Conservation (phyloP, 2,888 invertebrate genomes). For the Entomobrya multifasciata region DNA sequence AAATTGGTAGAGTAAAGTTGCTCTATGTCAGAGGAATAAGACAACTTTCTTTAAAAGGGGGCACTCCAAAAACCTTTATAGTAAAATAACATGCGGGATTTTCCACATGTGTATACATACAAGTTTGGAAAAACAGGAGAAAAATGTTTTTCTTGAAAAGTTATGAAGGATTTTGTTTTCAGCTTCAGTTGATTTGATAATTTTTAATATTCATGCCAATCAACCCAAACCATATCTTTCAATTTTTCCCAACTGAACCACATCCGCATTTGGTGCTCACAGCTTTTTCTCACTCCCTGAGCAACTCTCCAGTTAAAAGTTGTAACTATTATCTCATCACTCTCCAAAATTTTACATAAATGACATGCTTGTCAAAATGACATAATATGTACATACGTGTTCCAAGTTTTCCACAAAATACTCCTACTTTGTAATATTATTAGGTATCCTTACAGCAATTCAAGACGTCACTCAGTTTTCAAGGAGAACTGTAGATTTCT, state of each 20-base stretch:
- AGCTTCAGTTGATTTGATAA: too few relatives aligned
- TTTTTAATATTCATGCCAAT: too few relatives aligned
- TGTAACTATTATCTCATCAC: too few relatives aligned
- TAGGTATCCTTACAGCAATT: slow-evolving; percentile 2
- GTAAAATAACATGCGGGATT: slow-evolving; percentile 19
- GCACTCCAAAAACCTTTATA: slow-evolving; percentile 21
- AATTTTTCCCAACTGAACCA: too few relatives aligned
- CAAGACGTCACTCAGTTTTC: slow-evolving; percentile 47
- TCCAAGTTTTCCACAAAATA: background rate
- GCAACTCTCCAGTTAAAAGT: too few relatives aligned
- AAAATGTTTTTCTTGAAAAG: too few relatives aligned
- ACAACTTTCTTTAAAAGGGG: background rate
- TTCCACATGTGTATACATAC: too few relatives aligned
- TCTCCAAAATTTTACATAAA: background rate
- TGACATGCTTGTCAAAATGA: background rate
- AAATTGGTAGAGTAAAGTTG: slow-evolving; percentile 51
- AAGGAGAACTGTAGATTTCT: slow-evolving; percentile 45
- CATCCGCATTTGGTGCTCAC: too few relatives aligned
- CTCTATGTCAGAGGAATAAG: background rate
- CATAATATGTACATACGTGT: background rate
- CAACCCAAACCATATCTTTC: too few relatives aligned
- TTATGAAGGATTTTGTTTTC: too few relatives aligned
- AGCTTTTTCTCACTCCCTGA: too few relatives aligned
- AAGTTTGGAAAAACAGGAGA: too few relatives aligned
- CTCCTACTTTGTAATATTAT: background rate